Conservation (phyloP, 1,140 invertebrate genomes). For the Paralvinella palmiformis region DNA sequence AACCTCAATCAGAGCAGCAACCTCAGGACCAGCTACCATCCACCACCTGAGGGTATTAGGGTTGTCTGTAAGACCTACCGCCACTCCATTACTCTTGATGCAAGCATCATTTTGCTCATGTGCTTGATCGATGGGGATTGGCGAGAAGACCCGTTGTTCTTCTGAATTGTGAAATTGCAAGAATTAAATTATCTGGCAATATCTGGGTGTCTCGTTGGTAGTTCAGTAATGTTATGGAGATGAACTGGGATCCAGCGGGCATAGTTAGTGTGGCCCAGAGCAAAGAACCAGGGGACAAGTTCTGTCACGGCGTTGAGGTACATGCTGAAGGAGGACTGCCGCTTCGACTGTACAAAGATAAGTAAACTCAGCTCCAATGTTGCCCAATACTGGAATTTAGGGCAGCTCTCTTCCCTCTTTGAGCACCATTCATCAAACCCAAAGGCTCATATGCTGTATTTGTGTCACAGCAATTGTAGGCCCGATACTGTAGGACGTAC, state of each 20-base stretch:
- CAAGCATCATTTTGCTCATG: conserved; percentile 22
- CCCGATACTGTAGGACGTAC: too few relatives aligned
- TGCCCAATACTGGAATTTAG: not conserved
- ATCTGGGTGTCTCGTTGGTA: conserved; percentile 15
- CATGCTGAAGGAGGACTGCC: not conserved
- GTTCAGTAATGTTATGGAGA: conserved; percentile 16
- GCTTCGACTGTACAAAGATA: not conserved
- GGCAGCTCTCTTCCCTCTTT: not conserved
- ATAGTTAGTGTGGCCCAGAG: conserved; percentile 19
- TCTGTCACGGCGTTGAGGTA: conserved; percentile 5
- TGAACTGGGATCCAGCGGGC: conserved; percentile 23
- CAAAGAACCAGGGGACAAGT: conserved; percentile 23
- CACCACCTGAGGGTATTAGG: not conserved
- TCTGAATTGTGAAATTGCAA: not conserved
- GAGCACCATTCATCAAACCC: not conserved
- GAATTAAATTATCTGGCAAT: not conserved
- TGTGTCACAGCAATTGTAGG: too few relatives aligned
- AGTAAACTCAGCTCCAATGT: not conserved
- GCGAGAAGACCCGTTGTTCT: conserved; percentile 19
- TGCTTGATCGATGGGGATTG: conserved; percentile 23
- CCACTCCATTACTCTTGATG: too few relatives aligned
- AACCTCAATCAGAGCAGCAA: not conserved
- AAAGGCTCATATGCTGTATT: too few relatives aligned
- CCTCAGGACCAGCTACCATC: conserved; percentile 3
- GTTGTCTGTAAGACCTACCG: too few relatives aligned